phyloP scores from a whole-genome alignment of 37 sponge, comb jelly and placozoan species.

The Agelas oroides region DNA sequence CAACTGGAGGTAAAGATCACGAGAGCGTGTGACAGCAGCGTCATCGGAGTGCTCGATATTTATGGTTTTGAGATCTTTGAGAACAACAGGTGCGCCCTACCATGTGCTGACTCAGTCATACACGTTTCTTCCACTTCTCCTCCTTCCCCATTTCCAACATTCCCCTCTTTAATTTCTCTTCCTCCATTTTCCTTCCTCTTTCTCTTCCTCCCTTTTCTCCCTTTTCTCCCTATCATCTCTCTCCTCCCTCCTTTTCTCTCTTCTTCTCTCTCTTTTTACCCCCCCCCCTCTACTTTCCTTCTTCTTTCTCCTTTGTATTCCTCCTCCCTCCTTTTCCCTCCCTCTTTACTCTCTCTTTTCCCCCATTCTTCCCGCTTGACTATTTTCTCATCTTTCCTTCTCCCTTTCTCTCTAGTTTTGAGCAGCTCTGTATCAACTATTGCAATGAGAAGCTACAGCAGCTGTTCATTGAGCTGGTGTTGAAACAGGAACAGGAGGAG shows the following conservation, averaged over 20 bases:
- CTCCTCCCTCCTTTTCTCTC: no score
- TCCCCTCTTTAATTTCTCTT: no score
- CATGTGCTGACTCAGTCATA: not conserved
- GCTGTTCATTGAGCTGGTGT: conserved; percentile 85
- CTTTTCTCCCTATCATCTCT: not conserved
- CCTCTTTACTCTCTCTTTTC: no score
- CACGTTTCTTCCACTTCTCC: no score
- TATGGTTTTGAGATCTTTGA: conserved; percentile 90
- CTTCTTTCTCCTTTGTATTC: no score
- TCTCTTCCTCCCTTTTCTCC: no score
- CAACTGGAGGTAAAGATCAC: conserved; percentile 60
- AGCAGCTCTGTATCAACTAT: conserved; percentile 99
- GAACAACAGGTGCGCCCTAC: conserved; percentile 52
- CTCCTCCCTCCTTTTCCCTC: no score
- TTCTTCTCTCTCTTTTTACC: not conserved
- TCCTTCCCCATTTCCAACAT: no score
- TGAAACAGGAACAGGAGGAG: conserved; percentile 86
- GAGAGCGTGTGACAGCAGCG: conserved; percentile 30
- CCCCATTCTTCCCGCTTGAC: not conserved
- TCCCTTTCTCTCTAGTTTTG: conserved; percentile 65
- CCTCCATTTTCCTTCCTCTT: no score
- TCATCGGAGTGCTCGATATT: conserved; percentile 88
- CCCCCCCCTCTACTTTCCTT: not conserved
- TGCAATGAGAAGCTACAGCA: conserved; percentile 99
- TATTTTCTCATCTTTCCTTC: not conserved